phyloP scores from a whole-genome alignment of 2,888 invertebrate genomes.

The Clusia tigrina region DNA sequence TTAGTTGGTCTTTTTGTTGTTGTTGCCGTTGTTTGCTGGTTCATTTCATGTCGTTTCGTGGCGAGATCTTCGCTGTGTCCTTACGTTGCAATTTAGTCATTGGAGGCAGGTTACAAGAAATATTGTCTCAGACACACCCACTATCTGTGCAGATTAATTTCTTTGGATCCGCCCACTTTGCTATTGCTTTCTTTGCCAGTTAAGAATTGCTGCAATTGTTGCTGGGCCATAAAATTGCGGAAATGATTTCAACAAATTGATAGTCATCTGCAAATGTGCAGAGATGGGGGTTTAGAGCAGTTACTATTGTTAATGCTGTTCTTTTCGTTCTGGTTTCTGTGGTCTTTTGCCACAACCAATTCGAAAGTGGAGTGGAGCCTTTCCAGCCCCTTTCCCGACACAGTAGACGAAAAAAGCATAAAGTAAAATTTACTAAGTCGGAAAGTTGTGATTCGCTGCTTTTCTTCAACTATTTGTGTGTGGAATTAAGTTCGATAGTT shows the following conservation, averaged over 20 bases:
- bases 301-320: neutral
- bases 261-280: slow-evolving; percentile 44
- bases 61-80: neutral
- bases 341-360: too few relatives aligned
- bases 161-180: slow-evolving; percentile 20
- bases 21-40: neutral
- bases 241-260: slow-evolving; percentile 57
- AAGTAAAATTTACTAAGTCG: too few relatives aligned
- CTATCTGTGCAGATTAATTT: slow-evolving; percentile 30
- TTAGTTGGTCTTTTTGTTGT: neutral
- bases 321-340: neutral
- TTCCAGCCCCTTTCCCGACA: too few relatives aligned
- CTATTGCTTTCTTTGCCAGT: neutral
- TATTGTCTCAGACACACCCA: slow-evolving; percentile 4
- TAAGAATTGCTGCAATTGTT: neutral
- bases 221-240: slow-evolving; percentile 52
- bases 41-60: neutral
- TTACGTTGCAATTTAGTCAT: neutral
- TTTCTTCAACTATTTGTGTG: too few relatives aligned
- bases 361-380: too few relatives aligned
- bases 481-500: too few relatives aligned
- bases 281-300: too few relatives aligned
- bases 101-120: neutral
- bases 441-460: too few relatives aligned
- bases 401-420: too few relatives aligned